These are phyloP conservation scores for Saimiri boliviensis DNA, from an alignment of 2,113 vertebrate species.

Conservation along the genomic window DNA sequence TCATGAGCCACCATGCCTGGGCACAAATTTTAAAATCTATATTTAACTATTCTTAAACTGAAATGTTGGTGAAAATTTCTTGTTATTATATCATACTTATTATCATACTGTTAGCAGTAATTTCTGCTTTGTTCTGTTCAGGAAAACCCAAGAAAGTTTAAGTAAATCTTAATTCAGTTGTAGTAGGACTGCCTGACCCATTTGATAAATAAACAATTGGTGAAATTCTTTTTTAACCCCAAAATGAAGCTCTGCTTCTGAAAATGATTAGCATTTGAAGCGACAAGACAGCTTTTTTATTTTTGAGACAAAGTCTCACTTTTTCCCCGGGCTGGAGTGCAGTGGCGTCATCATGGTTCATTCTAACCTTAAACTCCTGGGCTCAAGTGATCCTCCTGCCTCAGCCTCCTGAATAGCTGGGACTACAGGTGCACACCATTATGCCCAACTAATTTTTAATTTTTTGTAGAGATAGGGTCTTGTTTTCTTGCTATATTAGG, in stretches of 20 bases:
- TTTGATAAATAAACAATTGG: not conserved
- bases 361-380: no score
- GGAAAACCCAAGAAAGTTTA: conserved; percentile 33
- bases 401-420: no score
- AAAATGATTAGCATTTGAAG: conserved; percentile 49
- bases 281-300: conserved; percentile 32
- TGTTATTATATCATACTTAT: conserved; percentile 1
- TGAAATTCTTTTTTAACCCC: conserved; percentile 57
- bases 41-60: conserved; percentile 35
- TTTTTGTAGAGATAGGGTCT: no score
- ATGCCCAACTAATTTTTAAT: no score
- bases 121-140: conserved; percentile 42
- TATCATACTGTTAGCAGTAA: conserved; percentile 23
- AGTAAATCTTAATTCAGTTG: conserved; percentile 46
- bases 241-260: conserved; percentile 12
- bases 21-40: not conserved
- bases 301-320: not conserved
- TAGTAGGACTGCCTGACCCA: not conserved
- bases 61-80: conserved; percentile 18
- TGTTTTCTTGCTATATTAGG: no score
- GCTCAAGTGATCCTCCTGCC: no score
- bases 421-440: no score
- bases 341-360: no score
- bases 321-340: not conserved
- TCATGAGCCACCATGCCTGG: not conserved